A percentile compares a stretch with the other conserved stretches of the same genome.
phyloP scores from a whole-genome alignment of 2,888 invertebrate genomes.

The Cremastobaeus sp. region DNA sequence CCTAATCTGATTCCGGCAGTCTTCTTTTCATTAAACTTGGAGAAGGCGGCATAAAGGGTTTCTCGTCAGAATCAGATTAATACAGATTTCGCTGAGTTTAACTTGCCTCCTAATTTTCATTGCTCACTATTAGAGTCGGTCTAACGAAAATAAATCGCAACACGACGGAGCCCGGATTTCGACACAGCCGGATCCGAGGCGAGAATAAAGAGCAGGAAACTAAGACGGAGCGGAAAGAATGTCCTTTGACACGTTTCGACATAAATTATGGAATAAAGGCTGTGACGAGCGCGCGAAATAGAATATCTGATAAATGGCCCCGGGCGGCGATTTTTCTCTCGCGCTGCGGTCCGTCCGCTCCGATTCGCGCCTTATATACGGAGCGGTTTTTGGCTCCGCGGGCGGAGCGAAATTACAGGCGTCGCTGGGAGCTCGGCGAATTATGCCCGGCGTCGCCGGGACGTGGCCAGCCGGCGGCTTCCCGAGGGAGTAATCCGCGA shows the following conservation, averaged over 20 bases:
- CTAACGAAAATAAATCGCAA: too few species aligned
- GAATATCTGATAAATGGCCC: constrained; percentile 49
- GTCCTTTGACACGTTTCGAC: constrained; percentile 38
- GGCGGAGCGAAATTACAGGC: constrained; percentile 23
- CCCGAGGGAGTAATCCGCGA: constrained; percentile 47
- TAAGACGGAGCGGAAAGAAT: constrained; percentile 6
- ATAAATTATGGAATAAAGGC: constrained; percentile 45
- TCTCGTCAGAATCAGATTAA: too few species aligned
- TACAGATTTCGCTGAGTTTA: too few species aligned
- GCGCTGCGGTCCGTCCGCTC: constrained; percentile 30
- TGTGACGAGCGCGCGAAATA: constrained; percentile 39
- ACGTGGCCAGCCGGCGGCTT: constrained; percentile 17
- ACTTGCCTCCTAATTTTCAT: too few species aligned
- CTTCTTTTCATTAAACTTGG: too few species aligned
- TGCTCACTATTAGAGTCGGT: too few species aligned
- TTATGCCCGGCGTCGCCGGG: constrained; percentile 41
- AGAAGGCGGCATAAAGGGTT: too few species aligned
- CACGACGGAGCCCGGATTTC: too few species aligned
- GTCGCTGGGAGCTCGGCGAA: constrained; percentile 22
- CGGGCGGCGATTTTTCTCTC: constrained; percentile 35
- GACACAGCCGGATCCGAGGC: too few species aligned
- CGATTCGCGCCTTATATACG: constrained; percentile 39
- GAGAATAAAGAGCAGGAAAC: too few species aligned
- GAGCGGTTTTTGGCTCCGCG: constrained; percentile 17
- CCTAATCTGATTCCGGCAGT: too few species aligned